Percentiles rank a stretch among this genome's conserved stretches.
Conservation (phyloP, 2,888 invertebrate genomes). For the Caenorhabditis uteleia region DNA sequence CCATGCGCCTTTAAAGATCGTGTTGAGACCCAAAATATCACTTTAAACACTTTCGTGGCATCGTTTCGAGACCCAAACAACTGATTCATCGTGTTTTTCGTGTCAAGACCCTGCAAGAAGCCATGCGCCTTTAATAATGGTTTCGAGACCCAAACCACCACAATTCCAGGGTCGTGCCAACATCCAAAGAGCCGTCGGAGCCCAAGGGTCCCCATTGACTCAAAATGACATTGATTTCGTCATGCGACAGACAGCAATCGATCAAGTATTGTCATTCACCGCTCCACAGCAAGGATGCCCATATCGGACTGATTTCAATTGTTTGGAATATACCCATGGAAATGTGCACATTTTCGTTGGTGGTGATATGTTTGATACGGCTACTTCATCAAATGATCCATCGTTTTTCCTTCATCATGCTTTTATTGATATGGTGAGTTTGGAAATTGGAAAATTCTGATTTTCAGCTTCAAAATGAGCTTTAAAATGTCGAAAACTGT, state of each 20-base stretch:
- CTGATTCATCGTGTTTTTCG: too few relatives aligned
- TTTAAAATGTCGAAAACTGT: too few relatives aligned
- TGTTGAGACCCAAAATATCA: too few relatives aligned
- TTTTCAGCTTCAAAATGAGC: too few relatives aligned
- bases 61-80: too few relatives aligned
- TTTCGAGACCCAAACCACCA: conserved; percentile 15
- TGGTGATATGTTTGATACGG: conserved; percentile 58
- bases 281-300: conserved; percentile 60
- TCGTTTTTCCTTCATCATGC: conserved; percentile 70
- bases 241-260: conserved; percentile 54
- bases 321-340: conserved; percentile 59
- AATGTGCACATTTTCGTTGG: conserved; percentile 63
- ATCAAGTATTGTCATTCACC: conserved; percentile 61
- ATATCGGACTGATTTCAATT: conserved; percentile 53
- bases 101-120: too few relatives aligned
- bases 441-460: too few relatives aligned
- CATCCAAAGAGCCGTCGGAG: conserved; percentile 51
- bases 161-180: conserved; percentile 40
- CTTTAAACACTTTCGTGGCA: too few relatives aligned
- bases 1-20: too few relatives aligned
- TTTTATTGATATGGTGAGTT: conserved; percentile 70
- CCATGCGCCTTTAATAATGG: too few relatives aligned
- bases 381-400: conserved; percentile 69
- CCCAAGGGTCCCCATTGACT: conserved; percentile 47
- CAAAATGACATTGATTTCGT: conserved; percentile 53